A percentile compares a stretch with the other conserved stretches of the same genome.
These are phyloP conservation scores for Podotricha telesiphe DNA, from an alignment of 2,888 invertebrate genomes.

Conservation along the genomic window DNA sequence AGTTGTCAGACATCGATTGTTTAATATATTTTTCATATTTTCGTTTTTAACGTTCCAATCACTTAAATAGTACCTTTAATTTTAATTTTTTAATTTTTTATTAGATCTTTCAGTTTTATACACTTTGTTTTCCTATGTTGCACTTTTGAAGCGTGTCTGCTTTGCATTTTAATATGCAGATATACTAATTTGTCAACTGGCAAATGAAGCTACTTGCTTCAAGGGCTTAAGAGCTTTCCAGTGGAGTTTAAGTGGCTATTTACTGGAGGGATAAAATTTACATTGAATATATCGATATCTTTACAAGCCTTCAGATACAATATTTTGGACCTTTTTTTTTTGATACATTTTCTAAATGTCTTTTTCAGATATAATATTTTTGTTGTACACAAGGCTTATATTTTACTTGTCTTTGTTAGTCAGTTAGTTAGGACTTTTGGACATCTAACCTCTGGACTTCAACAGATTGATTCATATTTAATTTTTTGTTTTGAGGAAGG, in stretches of 20 bases:
- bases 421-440: neutral
- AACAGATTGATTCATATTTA: slow-evolving; percentile 9
- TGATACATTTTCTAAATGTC: too few relatives aligned
- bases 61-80: too few relatives aligned
- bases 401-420: slow-evolving; percentile 1
- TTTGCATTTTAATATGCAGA: slow-evolving; percentile 15
- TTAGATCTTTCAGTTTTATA: too few relatives aligned
- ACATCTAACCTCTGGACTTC: neutral
- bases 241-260: slow-evolving; percentile 11
- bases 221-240: slow-evolving; percentile 3
- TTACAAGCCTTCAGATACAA: slow-evolving; percentile 3
- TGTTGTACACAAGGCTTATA: neutral
- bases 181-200: slow-evolving; percentile 12
- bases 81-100: too few relatives aligned
- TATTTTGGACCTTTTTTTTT: too few relatives aligned
- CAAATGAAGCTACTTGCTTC: slow-evolving; percentile 7
- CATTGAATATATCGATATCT: slow-evolving; percentile 2
- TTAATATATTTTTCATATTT: too few relatives aligned
- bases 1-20: too few relatives aligned
- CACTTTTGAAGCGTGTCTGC: too few relatives aligned
- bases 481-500: neutral
- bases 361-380: slow-evolving; percentile 13
- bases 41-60: too few relatives aligned
- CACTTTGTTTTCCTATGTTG: too few relatives aligned
- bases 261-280: slow-evolving; percentile 1